These are phyloP conservation scores for Hippocampus abdominalis DNA, from an alignment of 2,113 vertebrate species.

Conservation along the genomic window DNA sequence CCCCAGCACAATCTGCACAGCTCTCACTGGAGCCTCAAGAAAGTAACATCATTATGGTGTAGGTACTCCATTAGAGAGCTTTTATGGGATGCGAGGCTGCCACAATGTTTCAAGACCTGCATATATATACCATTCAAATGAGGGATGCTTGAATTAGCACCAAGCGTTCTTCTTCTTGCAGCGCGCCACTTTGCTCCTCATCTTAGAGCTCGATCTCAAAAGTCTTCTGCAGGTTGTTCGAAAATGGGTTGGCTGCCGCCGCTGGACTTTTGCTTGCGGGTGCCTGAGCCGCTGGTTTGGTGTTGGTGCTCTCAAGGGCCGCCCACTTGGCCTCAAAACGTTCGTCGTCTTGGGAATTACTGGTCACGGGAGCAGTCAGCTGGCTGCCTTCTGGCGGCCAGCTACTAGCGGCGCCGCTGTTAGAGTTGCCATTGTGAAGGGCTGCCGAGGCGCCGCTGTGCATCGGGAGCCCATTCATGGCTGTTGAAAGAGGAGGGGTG, in stretches of 20 bases:
- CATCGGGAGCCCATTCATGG: slow-evolving; percentile 61
- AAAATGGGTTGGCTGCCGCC: slow-evolving; percentile 81
- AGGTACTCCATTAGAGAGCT: slow-evolving; percentile 21
- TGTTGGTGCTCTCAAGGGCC: slow-evolving; percentile 71
- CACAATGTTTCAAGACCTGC: slow-evolving; percentile 22
- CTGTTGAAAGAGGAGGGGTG: slow-evolving; percentile 41
- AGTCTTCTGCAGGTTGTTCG: slow-evolving; percentile 85
- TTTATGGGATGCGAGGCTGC: slow-evolving; percentile 31
- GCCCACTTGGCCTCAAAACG: slow-evolving; percentile 91
- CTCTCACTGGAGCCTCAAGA: slow-evolving; percentile 33
- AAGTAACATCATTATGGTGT: slow-evolving; percentile 36
- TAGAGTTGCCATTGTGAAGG: slow-evolving; percentile 67
- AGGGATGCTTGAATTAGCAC: slow-evolving; percentile 22
- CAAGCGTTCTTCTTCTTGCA: background rate
- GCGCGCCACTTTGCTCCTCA: slow-evolving; percentile 11
- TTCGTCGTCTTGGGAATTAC: slow-evolving; percentile 74
- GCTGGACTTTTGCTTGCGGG: slow-evolving; percentile 58
- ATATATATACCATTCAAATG: slow-evolving; percentile 18
- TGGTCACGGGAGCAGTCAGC: slow-evolving; percentile 46
- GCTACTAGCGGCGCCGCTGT: slow-evolving; percentile 38
- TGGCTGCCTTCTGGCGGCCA: slow-evolving; percentile 80
- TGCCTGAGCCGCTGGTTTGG: slow-evolving; percentile 64
- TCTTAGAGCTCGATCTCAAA: slow-evolving; percentile 88
- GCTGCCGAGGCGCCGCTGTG: slow-evolving; percentile 51
- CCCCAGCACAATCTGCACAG: slow-evolving; percentile 26